Base-by-base conservation (phyloP, 2,113 vertebrate genomes). In the Indicator maculatus region DNA sequence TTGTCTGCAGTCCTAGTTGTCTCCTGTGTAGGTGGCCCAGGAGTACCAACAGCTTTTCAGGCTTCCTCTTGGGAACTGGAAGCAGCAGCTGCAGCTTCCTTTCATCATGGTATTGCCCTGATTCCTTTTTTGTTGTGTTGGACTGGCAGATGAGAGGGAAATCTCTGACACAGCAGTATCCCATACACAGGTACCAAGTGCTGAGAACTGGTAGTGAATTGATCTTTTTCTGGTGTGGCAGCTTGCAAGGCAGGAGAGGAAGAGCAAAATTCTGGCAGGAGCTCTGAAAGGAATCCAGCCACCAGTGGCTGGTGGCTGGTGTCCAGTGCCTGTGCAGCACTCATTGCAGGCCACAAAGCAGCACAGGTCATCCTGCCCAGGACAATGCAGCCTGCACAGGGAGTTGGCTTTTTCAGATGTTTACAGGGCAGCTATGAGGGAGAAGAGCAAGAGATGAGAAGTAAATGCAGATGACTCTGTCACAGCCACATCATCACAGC, bases 391-490 rank as follows among this genome's bases (percentile, higher is more conserved):
- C 18, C 77, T 52, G 20, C 24, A n/a, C 38, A 31, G 4, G 8
- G 45, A 16, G 8, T 41, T 47, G 45, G 45, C 45, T 47, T 45
- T 47, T 72, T 9, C 50, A 53, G 31, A 27, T 16, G 5, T 58
- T 82, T 59, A 19, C 76, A 72, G 28, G 19, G 31, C 20, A 75
- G 39, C 55, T 26, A 52, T 67, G n/a, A 70, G 60, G 65, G 39
- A 47, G 55, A 73, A 52, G 20, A 63, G 39, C 11, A 20, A 21
- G 60, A 28, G 11, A 33, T 8, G 12, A 30, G 13, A 36, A 83
- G 56, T 69, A 56, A 4, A 33, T 27, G 21, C 21, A 1, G 16
- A 9, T 0, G 9, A 11, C 64, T 59, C 50, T 3, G 8, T 47
- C 45, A 47, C 17, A 47, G 45, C 18, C 45, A 47, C 45, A 47